Base-by-base conservation (phyloP, 2,113 vertebrate species). In the Burhinus bistriatus region DNA sequence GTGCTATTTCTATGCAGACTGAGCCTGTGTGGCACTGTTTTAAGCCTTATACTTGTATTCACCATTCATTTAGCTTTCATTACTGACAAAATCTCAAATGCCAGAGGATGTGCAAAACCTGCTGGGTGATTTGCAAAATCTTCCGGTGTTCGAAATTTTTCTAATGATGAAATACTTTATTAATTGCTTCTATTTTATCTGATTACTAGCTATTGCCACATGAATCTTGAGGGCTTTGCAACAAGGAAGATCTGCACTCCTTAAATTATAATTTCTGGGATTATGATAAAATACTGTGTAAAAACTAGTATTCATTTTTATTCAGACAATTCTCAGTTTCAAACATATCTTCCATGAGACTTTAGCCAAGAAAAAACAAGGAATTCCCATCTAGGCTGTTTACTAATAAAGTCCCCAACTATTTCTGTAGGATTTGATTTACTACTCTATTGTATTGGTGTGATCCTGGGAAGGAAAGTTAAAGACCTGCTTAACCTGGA, bases 181-280 rank as follows among this genome's bases (percentile, higher is more conserved):
- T 95, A 92, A 77, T 90, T 92, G 34, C 44, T 89, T 87, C 57
- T 79, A 11, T 85, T 96, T 94, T 69, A 94, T 96, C 81, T 94
- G 70, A 87, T 87, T 72, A 40, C 66, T 95, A 47, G 23, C 16
- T 91, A 49, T 68, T 91, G 78, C 82, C 66, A 76, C 38, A 21
- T 65, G 34, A 96, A 72, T 75, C 71, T 71, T 44, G 44, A 71
- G 32, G 40, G 49, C n/a, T 89, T 84, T 85, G 22, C 44, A 92
- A 22, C 22, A 83, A 30, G 65, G 36, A 86, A 92, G 65, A 75
- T 58, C 65, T 76, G 19, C 16, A 32, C 11, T 57, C 16, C 44
- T 79, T 59, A 82, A 89, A 57, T 84, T 71, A n/a, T 52, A n/a
- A 49, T 66, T 92, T 71, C 61, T 87, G 57, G 32, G 34, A 70